Base-by-base conservation (phyloP, 2,113 vertebrate genomes). In the Caranx melampygus region DNA sequence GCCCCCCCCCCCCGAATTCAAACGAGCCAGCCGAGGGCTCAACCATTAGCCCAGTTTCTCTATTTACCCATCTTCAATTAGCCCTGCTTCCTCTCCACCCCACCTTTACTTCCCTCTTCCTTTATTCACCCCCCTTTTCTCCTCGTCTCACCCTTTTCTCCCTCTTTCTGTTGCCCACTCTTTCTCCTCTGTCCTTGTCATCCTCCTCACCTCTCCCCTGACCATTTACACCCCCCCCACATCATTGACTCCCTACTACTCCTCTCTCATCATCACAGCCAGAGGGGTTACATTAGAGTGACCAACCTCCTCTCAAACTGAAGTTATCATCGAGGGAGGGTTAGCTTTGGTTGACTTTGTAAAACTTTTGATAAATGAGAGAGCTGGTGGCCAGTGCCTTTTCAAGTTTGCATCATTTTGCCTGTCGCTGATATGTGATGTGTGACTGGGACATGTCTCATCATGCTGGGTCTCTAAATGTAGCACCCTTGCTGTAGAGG, bases 341-440 rank as follows among this genome's bases (percentile, higher is more conserved):
- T 13, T 4, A 0, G 59, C 80, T 79, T 58, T 34, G 69, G 78
- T 68, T 74, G 87, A 87, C 91, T 86, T 92, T 91, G 81, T 54
- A n/a, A 78, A 88, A 85, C 84, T 87, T 85, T 80, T 91, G 83
- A 87, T 87, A 7, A 78, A 91, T 73, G 81, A 63, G 13, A 59
- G 44, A 61, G 62, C 67, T 66, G 42, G 31, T 40, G 75, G 54
- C 63, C 16, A 40, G 20, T 8, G 52, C 26, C 35, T 81, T 78
- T 87, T 70, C 72, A 67, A 72, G 72, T 65, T 60, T 10, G n/a
- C 40, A 21, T 63, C 11, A 13, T 72, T 63, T 58, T 9, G 31
- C 15, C 45, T 77, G 74, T 70, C 87, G 79, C 35, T 72, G 86
- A 66, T 37, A 62, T 31, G 78, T 42, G 78, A 52, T 35, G 40